A percentile compares a stretch with the other conserved stretches of the same genome.
Conservation (phyloP, 1,140 invertebrate genomes). For the Bombus sylvicola region DNA sequence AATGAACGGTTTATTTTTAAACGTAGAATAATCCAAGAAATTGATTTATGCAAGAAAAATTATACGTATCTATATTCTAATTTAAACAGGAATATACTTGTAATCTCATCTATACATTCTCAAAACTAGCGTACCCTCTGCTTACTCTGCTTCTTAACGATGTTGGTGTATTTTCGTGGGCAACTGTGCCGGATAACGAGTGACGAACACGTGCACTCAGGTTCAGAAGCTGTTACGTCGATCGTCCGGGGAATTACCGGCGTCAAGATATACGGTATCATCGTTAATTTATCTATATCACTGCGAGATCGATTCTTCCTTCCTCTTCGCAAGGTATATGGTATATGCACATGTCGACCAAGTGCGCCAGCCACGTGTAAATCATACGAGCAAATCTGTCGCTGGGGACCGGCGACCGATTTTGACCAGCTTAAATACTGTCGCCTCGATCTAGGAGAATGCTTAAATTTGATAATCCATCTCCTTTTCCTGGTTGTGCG, state of each 20-base stretch:
- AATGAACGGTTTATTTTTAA: too few relatives aligned
- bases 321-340: background rate
- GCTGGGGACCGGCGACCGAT: background rate
- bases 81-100: too few relatives aligned
- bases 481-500: too few relatives aligned
- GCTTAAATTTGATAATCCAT: background rate
- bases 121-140: background rate
- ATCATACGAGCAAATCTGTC: background rate
- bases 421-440: background rate
- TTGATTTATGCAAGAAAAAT: too few relatives aligned
- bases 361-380: background rate
- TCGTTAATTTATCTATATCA: constrained; percentile 24
- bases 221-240: constrained; percentile 5
- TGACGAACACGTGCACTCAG: constrained; percentile 1
- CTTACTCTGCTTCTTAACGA: too few relatives aligned
- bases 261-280: constrained; percentile 7
- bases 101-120: background rate
- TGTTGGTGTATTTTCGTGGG: background rate
- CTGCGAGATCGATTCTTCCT: constrained; percentile 1
- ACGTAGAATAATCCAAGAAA: too few relatives aligned
- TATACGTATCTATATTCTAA: too few relatives aligned
- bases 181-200: background rate
- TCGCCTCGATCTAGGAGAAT: background rate
- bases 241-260: constrained; percentile 18
- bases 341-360: background rate